These are phyloP conservation scores for Papilio helenus DNA, from an alignment of 1,140 invertebrate species.

Conservation along the genomic window DNA sequence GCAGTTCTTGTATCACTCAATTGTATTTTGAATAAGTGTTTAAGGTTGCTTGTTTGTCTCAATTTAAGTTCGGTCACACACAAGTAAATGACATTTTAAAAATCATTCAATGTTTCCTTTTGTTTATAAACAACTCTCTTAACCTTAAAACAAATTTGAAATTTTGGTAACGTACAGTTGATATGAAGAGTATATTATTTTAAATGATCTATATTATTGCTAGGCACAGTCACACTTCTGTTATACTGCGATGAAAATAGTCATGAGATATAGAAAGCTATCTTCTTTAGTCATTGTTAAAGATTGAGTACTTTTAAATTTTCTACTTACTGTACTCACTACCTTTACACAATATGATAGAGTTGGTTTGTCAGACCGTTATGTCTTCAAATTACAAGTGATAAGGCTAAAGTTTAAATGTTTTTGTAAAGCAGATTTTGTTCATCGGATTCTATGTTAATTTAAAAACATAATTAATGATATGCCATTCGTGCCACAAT, in stretches of 20 bases:
- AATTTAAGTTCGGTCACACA: constrained; percentile 50
- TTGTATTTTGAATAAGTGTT: constrained; percentile 70
- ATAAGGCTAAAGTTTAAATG: not conserved
- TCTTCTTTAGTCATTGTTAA: not conserved
- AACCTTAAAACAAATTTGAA: not conserved
- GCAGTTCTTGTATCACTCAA: constrained; percentile 58
- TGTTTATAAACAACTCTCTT: constrained; percentile 20
- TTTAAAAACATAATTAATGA: not conserved
- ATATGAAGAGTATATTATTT: not conserved
- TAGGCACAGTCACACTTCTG: not conserved
- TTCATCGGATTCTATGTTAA: not conserved
- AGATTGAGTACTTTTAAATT: not conserved
- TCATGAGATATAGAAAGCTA: not conserved
- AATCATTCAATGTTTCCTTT: constrained; percentile 22
- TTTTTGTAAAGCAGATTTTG: not conserved
- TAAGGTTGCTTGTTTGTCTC: constrained; percentile 53
- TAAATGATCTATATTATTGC: too few species aligned
- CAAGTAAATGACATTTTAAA: constrained; percentile 47
- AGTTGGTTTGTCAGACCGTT: not conserved
- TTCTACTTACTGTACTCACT: too few species aligned
- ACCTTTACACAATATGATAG: too few species aligned
- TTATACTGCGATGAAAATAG: not conserved
- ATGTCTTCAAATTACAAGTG: not conserved
- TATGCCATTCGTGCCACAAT: not conserved
- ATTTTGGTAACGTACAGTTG: not conserved